Conservation (phyloP, 2,888 invertebrate genomes). For the Acanthococcus lagerstroemiae region DNA sequence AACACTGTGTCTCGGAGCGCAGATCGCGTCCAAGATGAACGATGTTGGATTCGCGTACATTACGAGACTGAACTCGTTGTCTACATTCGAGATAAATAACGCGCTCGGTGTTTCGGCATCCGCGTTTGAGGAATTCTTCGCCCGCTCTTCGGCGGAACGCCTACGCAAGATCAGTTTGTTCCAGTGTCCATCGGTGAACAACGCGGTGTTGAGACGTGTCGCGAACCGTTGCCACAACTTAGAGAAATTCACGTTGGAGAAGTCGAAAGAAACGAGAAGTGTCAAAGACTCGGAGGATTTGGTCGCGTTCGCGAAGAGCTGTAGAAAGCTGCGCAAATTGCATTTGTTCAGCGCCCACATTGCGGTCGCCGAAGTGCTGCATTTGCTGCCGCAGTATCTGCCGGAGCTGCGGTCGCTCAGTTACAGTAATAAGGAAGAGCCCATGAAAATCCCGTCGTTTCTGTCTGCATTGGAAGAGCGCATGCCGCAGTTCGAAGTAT, state of each 20-base stretch:
- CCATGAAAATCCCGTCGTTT: conserved; percentile 21
- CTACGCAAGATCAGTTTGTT: conserved; percentile 6
- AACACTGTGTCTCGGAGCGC: conserved; percentile 11
- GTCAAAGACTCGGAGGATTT: conserved; percentile 9
- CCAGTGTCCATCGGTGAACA: conserved; percentile 3
- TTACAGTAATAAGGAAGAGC: conserved; percentile 12
- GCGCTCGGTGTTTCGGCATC: background rate
- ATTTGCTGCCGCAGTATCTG: conserved; percentile 6
- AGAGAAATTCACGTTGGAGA: conserved; percentile 19
- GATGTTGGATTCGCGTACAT: conserved; percentile 3
- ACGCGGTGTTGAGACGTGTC: conserved; percentile 3
- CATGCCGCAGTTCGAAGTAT: conserved; percentile 19
- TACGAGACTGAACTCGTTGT: background rate
- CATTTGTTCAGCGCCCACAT: conserved; percentile 14
- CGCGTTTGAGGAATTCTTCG: conserved; percentile 7
- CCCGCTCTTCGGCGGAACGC: background rate
- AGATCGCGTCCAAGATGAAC: conserved; percentile 1
- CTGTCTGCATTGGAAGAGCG: conserved; percentile 1
- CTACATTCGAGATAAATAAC: conserved; percentile 6
- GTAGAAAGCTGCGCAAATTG: conserved; percentile 4
- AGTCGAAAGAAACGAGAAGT: conserved; percentile 2
- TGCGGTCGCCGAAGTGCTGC: conserved; percentile 8
- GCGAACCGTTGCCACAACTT: background rate
- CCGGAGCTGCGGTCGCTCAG: background rate
- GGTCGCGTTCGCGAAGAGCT: conserved; percentile 2